These are phyloP conservation scores for Leptopilina drosophilae DNA, from an alignment of 2,888 invertebrate genomes.

Conservation along the genomic window DNA sequence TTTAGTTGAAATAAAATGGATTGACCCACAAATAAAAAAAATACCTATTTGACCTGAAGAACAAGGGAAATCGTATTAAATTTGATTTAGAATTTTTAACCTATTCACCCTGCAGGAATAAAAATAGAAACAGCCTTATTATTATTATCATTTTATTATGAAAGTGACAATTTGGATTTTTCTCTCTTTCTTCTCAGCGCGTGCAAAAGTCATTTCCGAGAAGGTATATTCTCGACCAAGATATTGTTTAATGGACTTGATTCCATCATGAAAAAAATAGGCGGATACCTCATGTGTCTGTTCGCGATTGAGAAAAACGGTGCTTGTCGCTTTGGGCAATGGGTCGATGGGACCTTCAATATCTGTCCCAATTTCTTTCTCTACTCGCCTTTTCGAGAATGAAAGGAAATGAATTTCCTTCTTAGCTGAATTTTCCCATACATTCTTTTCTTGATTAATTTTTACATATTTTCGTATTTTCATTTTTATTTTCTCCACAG, in stretches of 20 bases:
- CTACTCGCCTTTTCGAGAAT: background rate
- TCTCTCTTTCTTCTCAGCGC: too few relatives aligned
- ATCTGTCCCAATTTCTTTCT: constrained; percentile 6
- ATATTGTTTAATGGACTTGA: constrained; percentile 33
- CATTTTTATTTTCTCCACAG: background rate
- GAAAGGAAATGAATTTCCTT: constrained; percentile 19
- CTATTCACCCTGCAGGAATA: too few relatives aligned
- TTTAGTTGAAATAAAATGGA: too few relatives aligned
- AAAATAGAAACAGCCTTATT: too few relatives aligned
- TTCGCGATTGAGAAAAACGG: constrained; percentile 11
- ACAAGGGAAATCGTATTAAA: too few relatives aligned
- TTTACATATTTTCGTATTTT: background rate
- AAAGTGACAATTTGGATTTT: too few relatives aligned
- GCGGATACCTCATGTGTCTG: constrained; percentile 16
- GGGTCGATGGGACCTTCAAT: constrained; percentile 28
- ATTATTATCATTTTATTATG: too few relatives aligned
- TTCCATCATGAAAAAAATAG: constrained; percentile 17
- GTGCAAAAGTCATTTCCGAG: constrained; percentile 18
- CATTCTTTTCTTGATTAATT: too few relatives aligned
- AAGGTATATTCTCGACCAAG: constrained; percentile 7
- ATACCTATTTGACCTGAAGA: too few relatives aligned
- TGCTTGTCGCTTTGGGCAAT: constrained; percentile 30
- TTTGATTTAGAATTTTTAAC: too few relatives aligned
- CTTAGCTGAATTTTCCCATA: too few relatives aligned
- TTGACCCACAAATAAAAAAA: too few relatives aligned